These are phyloP conservation scores for Poecilia latipinna DNA, from an alignment of 2,113 vertebrate species.

Conservation along the genomic window DNA sequence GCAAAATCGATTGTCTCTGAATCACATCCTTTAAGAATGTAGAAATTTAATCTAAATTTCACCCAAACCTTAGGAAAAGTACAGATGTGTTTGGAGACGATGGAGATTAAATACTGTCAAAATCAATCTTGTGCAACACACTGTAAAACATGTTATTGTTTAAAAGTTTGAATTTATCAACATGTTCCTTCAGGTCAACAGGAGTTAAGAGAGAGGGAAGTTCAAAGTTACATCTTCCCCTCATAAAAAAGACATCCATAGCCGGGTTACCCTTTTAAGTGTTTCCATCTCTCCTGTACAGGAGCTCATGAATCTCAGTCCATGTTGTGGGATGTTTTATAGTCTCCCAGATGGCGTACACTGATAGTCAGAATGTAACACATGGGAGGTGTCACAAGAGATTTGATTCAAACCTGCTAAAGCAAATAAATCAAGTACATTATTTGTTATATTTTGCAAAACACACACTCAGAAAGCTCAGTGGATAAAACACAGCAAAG, in stretches of 20 bases:
- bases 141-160: neutral
- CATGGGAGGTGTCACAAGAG: constrained; percentile 49
- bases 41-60: neutral
- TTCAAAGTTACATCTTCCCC: constrained; percentile 5
- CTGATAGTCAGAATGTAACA: constrained; percentile 40
- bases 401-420: constrained; percentile 42
- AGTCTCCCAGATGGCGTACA: constrained; percentile 52
- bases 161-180: neutral
- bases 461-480: constrained; percentile 19
- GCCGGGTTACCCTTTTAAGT: constrained; percentile 17
- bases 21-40: neutral
- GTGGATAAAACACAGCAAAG: neutral
- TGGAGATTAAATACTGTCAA: neutral
- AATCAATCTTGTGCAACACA: neutral
- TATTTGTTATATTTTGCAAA: neutral
- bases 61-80: neutral
- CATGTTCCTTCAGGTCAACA: neutral
- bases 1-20: neutral
- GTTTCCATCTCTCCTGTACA: constrained; percentile 18
- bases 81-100: neutral
- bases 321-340: constrained; percentile 25
- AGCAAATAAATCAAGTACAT: constrained; percentile 19
- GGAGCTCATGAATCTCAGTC: constrained; percentile 28
- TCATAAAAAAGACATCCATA: constrained; percentile 24
- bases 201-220: constrained; percentile 13